A percentile compares a stretch with the other conserved stretches of the same genome.
phyloP scores from a whole-genome alignment of 2,113 vertebrate species.

The Pampusana beccarii region DNA sequence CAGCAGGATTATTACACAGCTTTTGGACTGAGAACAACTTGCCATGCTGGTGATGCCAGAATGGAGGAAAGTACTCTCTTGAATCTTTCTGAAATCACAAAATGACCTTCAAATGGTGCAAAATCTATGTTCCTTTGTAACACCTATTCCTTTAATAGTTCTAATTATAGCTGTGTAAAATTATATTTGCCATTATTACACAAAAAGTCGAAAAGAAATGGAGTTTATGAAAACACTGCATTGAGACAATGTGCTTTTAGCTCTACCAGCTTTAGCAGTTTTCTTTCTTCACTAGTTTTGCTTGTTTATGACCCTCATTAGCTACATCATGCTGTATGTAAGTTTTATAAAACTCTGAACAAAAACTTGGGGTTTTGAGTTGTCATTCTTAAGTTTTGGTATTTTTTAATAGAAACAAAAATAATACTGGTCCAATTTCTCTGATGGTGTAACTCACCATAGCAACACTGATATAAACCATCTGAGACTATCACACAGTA shows the following conservation, averaged over 20 bases:
- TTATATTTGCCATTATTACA: neutral
- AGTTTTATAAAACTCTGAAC: neutral
- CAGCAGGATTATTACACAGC: neutral
- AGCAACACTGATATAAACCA: neutral
- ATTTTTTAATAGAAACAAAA: neutral
- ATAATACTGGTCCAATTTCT: neutral
- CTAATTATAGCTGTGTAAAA: neutral
- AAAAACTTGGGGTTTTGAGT: neutral
- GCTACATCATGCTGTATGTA: neutral
- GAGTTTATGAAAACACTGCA: neutral
- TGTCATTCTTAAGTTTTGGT: neutral
- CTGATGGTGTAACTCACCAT: neutral
- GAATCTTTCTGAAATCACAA: neutral
- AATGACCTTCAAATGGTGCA: neutral
- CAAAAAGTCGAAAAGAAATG: neutral
- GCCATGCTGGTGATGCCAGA: neutral
- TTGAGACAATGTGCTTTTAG: neutral
- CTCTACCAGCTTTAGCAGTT: neutral
- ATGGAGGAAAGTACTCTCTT: neutral
- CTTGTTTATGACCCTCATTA: neutral
- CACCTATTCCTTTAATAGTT: neutral
- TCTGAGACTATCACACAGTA: neutral
- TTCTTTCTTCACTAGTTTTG: neutral
- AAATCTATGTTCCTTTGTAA: neutral
- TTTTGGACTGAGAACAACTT: neutral